Evolutionary conservation across 2,113 vertebrate species (phyloP), one percentile per base, ranked within the genome.

Genomic region (Python bivittatus): DNA sequence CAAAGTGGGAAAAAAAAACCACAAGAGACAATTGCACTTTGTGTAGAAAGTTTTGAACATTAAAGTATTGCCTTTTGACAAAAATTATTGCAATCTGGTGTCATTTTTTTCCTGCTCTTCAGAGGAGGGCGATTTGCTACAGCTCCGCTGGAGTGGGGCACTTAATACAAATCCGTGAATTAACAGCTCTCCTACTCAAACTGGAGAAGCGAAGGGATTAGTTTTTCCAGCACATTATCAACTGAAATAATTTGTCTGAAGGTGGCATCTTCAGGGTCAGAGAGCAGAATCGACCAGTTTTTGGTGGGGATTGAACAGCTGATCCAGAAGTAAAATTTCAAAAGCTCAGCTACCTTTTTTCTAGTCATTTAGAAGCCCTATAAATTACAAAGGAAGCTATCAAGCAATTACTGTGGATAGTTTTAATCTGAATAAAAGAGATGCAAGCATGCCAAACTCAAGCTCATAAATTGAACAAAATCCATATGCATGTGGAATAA

Each of bases 11-110:
- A 33, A 58, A 87, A 58, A 64, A 64, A 85, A 64, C n/a, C 27
- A 58, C 56, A 88, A 44, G 48, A 88, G 86, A 60, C 72, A 91
- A 88, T 57, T 57, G 58, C 90, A 89, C 86, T 88, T 89, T 89
- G 52, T 85, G 57, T 68, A 91, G 84, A 54, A 60, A 12, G 85
- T 85, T 94, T 90, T 90, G 88, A 64, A 87, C 56, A 84, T 60
- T 88, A 89, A 86, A 92, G 38, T 94, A 94, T 96, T 93, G 92
- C 88, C 92, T 93, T 88, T 94, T 91, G 90, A 91, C 72, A 91
- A 86, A 58, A 89, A 3, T 17, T 68, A 5, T 79, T 56, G 48
- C 44, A 52, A 72, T 84, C 13, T 85, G 52, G 23, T 72, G 57
- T 93, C 44, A 27, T 85, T 64, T 85, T 29, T 84, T 38, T 23